Evolutionary conservation across 1,140 invertebrate genomes (phyloP).

Genomic region (Phymastichus coffea): DNA sequence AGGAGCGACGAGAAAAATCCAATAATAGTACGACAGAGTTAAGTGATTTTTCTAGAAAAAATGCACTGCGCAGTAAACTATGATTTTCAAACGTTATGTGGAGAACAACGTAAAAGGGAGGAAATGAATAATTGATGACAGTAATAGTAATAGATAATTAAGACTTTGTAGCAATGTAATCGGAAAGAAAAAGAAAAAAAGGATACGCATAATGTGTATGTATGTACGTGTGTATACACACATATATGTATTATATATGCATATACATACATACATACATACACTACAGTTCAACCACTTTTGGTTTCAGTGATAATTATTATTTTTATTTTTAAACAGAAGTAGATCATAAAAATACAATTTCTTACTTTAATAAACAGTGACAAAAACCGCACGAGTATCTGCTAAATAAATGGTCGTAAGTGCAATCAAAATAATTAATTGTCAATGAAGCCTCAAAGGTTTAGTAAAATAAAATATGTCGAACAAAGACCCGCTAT

Average conservation of each 20-base stretch:
- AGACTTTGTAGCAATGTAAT: conserved; percentile 15
- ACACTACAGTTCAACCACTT: conserved; percentile 20
- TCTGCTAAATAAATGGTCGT: conserved; percentile 7
- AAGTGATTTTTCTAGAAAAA: background rate
- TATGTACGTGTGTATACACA: too few relatives aligned
- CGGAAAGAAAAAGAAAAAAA: conserved; percentile 12
- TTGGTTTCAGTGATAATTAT: conserved; percentile 35
- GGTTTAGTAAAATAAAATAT: background rate
- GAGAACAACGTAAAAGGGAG: background rate
- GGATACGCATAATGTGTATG: too few relatives aligned
- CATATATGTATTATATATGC: too few relatives aligned
- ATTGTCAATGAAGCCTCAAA: conserved; percentile 10
- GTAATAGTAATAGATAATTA: conserved; percentile 12
- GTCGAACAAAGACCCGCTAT: conserved; percentile 34
- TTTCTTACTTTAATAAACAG: conserved; percentile 35
- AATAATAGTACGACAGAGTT: background rate
- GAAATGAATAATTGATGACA: conserved; percentile 2
- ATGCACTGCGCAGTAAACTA: background rate
- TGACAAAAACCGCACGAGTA: conserved; percentile 28
- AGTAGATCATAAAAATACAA: conserved; percentile 36
- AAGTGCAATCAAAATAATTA: conserved; percentile 7
- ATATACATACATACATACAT: too few relatives aligned
- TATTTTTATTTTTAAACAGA: conserved; percentile 38
- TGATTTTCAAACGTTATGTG: conserved; percentile 17
- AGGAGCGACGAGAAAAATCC: background rate